These are phyloP conservation scores for Melospiza georgiana DNA, from an alignment of 2,113 vertebrate species.

Conservation along the genomic window DNA sequence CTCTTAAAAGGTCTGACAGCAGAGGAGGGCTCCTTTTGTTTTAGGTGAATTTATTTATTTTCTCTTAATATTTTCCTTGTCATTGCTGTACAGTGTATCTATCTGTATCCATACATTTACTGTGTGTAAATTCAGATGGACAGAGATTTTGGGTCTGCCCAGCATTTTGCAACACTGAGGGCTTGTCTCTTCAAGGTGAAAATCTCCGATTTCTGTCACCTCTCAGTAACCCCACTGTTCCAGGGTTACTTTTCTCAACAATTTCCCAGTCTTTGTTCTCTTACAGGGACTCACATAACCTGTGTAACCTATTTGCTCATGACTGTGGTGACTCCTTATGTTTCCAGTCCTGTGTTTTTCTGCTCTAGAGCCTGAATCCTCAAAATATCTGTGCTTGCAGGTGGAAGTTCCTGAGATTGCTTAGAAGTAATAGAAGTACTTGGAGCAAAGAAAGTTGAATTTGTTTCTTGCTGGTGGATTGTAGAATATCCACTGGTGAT, in stretches of 20 bases:
- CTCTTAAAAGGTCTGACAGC: neutral
- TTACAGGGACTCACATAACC: neutral
- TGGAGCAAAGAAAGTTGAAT: neutral
- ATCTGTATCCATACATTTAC: neutral
- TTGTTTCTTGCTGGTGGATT: neutral
- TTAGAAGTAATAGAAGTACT: neutral
- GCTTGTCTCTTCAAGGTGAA: neutral
- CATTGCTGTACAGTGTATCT: neutral
- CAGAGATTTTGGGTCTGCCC: neutral
- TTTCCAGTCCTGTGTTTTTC: neutral
- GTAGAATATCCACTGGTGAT: neutral
- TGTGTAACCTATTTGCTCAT: neutral
- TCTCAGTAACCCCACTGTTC: neutral
- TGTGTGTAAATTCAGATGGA: neutral
- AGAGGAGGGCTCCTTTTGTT: neutral
- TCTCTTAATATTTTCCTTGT: constrained; percentile 2
- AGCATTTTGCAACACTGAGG: neutral
- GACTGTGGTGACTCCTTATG: neutral
- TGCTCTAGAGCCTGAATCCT: neutral
- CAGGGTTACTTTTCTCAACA: neutral
- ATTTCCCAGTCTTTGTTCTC: neutral
- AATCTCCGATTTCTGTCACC: neutral
- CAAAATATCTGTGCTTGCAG: neutral
- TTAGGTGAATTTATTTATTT: neutral
- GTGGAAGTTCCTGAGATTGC: neutral